Percentiles rank a stretch among this genome's conserved stretches.
Evolutionary conservation across 2,113 vertebrate genomes (phyloP).

Genomic region (Tetrao urogallus): DNA sequence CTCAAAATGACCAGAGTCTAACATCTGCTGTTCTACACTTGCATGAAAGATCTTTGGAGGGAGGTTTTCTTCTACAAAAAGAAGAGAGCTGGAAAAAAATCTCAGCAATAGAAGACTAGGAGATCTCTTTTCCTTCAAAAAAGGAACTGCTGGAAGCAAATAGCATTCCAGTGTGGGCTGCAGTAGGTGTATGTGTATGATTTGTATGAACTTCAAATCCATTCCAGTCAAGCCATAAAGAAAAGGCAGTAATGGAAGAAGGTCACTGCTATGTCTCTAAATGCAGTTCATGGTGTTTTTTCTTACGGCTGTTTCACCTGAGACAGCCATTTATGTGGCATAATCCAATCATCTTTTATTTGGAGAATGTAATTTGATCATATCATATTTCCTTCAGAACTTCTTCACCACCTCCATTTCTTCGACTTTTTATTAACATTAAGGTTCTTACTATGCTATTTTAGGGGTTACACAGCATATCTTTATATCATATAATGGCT

Average conservation of each 20-base stretch:
- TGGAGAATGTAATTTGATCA: background rate
- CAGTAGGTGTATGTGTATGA: rapidly evolving
- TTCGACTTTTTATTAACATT: background rate
- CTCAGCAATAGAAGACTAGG: rapidly evolving
- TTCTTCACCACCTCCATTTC: background rate
- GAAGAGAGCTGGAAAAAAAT: background rate
- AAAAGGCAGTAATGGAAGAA: background rate
- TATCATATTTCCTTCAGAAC: background rate
- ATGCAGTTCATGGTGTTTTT: background rate
- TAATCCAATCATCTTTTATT: background rate
- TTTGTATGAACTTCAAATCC: background rate
- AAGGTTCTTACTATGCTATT: background rate
- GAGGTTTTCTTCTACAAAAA: background rate
- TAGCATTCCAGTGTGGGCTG: background rate
- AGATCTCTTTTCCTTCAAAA: background rate
- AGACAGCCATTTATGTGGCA: background rate
- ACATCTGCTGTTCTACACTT: background rate
- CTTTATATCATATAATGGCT: no score
- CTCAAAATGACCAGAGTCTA: background rate
- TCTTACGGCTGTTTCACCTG: background rate
- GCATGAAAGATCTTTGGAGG: background rate
- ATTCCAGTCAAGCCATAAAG: background rate
- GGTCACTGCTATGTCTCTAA: background rate
- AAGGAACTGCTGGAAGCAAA: background rate
- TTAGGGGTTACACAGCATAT: background rate